Conservation (phyloP, 53 echinoderm and acorn worm genomes). For the Echinarachnius parma region DNA sequence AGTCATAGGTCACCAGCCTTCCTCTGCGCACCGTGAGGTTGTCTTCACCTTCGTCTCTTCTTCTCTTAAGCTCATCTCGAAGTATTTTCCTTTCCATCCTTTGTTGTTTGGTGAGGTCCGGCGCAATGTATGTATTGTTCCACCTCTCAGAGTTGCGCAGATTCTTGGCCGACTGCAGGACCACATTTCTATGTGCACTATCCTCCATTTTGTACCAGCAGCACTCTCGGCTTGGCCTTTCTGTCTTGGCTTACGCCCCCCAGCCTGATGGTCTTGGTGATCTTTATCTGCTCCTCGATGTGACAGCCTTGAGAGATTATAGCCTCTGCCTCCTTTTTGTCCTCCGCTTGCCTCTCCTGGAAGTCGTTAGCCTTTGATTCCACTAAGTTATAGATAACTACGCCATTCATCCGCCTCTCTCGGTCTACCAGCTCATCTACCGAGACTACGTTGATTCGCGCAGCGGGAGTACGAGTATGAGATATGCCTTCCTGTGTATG, state of each 20-base stretch:
- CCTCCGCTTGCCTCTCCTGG: not conserved
- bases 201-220: conserved; percentile 23
- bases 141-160: not conserved
- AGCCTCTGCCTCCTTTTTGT: not conserved
- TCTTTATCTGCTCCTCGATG: not conserved
- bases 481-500: too few species aligned
- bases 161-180: not conserved
- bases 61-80: conserved; percentile 12
- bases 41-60: conserved; percentile 5
- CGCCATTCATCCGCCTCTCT: too few species aligned
- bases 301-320: not conserved
- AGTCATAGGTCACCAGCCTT: conserved; percentile 14
- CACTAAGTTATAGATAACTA: too few species aligned
- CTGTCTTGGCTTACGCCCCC: not conserved
- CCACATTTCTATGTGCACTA: conserved; percentile 2
- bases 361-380: too few species aligned
- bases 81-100: conserved; percentile 2
- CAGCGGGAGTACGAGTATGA: too few species aligned
- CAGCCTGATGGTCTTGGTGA: not conserved
- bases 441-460: too few species aligned
- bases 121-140: conserved; percentile 5
- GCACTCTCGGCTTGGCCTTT: conserved; percentile 13
- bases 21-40: conserved; percentile 5
- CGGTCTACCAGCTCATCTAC: too few species aligned
- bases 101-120: conserved; percentile 22